A percentile compares a stretch with the other conserved stretches of the same genome.
These are phyloP conservation scores for Alfaro cultratus DNA, from an alignment of 2,797 vertebrate genomes.

Conservation along the genomic window DNA sequence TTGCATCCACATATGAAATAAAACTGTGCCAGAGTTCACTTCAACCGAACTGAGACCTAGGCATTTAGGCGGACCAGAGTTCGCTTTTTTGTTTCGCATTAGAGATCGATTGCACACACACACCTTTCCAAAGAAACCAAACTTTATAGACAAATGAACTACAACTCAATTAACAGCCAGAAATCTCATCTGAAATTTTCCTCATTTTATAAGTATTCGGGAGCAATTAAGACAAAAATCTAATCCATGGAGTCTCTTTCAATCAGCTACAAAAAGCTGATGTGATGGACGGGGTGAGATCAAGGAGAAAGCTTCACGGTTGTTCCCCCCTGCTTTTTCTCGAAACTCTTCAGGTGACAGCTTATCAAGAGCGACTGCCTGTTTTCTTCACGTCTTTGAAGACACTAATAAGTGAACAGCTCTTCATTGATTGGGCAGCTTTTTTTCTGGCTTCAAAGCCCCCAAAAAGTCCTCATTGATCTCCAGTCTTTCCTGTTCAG, in stretches of 20 bases:
- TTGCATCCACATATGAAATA: too few species aligned
- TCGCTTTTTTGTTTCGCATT: too few species aligned
- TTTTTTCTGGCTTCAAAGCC: conserved; percentile 68
- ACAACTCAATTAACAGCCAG: too few species aligned
- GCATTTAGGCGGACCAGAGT: too few species aligned
- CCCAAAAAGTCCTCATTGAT: conserved; percentile 60
- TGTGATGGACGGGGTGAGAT: conserved; percentile 16
- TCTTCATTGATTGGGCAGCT: conserved; percentile 68
- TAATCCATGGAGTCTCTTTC: conserved; percentile 7
- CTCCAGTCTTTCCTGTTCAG: conserved; percentile 56
- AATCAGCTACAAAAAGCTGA: conserved; percentile 30
- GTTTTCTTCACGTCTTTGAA: conserved; percentile 61
- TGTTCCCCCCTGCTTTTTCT: conserved; percentile 17
- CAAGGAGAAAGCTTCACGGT: conserved; percentile 15
- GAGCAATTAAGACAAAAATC: conserved; percentile 6
- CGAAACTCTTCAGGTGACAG: conserved; percentile 21
- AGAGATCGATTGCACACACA: too few species aligned
- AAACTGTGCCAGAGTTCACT: too few species aligned
- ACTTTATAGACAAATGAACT: too few species aligned
- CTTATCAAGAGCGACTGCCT: conserved; percentile 24
- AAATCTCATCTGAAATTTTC: background rate
- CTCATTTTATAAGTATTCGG: conserved; percentile 11
- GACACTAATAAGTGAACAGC: conserved; percentile 62
- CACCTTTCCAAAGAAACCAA: too few species aligned
- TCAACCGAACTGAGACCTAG: too few species aligned